phyloP scores from a whole-genome alignment of 2,797 vertebrate genomes.

The Melopsittacus undulatus region DNA sequence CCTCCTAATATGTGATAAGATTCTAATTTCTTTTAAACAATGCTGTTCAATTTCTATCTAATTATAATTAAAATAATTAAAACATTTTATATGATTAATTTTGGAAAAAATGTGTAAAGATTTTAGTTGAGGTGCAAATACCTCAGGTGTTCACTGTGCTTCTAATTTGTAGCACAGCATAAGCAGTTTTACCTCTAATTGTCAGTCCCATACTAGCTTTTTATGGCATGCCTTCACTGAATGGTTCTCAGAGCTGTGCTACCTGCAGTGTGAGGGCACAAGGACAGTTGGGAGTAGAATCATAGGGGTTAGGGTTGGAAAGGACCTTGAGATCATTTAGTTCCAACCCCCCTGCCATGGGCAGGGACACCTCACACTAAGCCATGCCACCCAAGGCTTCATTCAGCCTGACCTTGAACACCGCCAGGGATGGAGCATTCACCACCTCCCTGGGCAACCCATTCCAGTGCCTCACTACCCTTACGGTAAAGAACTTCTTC shows the following conservation, averaged over 20 bases:
- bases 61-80: background rate
- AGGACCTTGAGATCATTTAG: too few relatives aligned
- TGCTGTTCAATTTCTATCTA: background rate
- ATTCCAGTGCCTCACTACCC: too few relatives aligned
- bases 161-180: background rate
- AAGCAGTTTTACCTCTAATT: background rate
- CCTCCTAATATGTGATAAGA: rapidly evolving
- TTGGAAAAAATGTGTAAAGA: background rate
- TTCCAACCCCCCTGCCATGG: too few relatives aligned
- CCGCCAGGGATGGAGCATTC: too few relatives aligned
- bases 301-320: too few relatives aligned
- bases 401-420: too few relatives aligned
- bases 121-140: background rate
- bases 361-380: too few relatives aligned
- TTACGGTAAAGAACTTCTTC: too few relatives aligned
- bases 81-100: background rate
- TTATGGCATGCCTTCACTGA: background rate
- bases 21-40: background rate
- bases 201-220: background rate
- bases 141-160: background rate
- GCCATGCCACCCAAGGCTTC: too few relatives aligned
- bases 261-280: background rate
- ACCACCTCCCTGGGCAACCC: too few relatives aligned
- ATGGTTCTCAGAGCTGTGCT: background rate
- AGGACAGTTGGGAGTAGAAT: background rate